Percentiles rank a stretch among this genome's conserved stretches.
phyloP scores from a whole-genome alignment of 2,113 vertebrate genomes.

The Sterna hirundo region DNA sequence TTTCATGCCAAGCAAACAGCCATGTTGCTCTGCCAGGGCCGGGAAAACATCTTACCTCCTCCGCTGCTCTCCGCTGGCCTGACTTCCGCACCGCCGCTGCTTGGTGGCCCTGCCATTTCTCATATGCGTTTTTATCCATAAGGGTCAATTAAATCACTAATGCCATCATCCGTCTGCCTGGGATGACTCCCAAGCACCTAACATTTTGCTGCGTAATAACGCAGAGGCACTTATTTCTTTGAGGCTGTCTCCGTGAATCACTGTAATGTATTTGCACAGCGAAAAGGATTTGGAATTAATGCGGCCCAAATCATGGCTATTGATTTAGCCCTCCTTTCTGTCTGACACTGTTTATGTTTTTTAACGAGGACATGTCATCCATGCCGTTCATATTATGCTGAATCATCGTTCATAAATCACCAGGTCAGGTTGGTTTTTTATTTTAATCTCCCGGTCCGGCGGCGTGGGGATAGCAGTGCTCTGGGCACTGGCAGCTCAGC shows the following conservation, averaged over 20 bases:
- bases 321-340: neutral
- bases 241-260: neutral
- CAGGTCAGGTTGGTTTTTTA: neutral
- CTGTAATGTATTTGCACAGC: neutral
- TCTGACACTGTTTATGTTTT: neutral
- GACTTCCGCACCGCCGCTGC: neutral
- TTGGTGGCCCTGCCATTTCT: neutral
- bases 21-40: fast-evolving
- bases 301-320: neutral
- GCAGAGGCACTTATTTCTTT: neutral
- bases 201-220: neutral
- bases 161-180: neutral
- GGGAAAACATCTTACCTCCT: neutral
- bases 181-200: neutral
- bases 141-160: constrained; percentile 30
- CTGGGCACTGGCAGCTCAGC: neutral
- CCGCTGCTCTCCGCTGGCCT: neutral
- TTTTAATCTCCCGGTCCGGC: neutral
- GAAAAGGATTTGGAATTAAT: constrained; percentile 10
- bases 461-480: neutral
- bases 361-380: fast-evolving
- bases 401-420: neutral
- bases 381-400: neutral
- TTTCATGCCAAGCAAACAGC: neutral
- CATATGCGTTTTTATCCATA: fast-evolving